Base-by-base conservation (phyloP, 1,140 invertebrate species). In the Chlorops oryzae region DNA sequence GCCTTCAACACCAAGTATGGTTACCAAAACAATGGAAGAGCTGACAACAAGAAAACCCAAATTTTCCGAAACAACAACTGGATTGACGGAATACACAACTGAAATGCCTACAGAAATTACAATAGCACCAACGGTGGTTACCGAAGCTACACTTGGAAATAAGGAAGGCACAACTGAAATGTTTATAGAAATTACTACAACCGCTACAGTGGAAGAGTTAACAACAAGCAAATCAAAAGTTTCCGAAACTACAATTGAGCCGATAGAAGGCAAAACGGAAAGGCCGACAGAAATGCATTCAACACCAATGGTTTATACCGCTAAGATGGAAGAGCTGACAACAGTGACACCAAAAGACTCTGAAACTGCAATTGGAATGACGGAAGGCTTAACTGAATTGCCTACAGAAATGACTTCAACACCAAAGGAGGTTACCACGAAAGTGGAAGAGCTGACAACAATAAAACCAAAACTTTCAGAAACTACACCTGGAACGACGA, bases 51-150 rank as follows among this genome's bases (percentile, higher is more conserved):
- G n/a, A n/a, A n/a, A n/a, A n/a, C n/a, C n/a, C n/a, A n/a, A n/a
- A n/a, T n/a, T n/a, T n/a, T n/a, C n/a, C 27, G 27, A 7, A 9
- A 32, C 27, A 9, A 13, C n/a, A 32, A 32, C 27, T 32, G 27
- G n/a, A 32, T 32, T n/a, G n/a, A 32, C 27, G n/a, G n/a, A 32
- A n/a, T n/a, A n/a, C n/a, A n/a, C n/a, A n/a, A n/a, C n/a, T n/a
- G n/a, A n/a, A n/a, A n/a, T n/a, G n/a, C 20, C 28, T 1, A 47
- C 23, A 38, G 45, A 34, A 17, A 24, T 15, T 1, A 44, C 46
- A 21, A 47, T 43, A 15, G 41, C 54, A 5, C 45, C 49, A 22
- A 41, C 47, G n/a, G 35, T 34, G 15, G 46, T 46, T 51, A 37
- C 10, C 21, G 35, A 6, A 10, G 21, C n/a, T 5, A 17, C 3